Evolutionary conservation across 2,888 invertebrate genomes (phyloP), one percentile per base, ranked within the genome.

Genomic region (Drosophila ezoana): DNA sequence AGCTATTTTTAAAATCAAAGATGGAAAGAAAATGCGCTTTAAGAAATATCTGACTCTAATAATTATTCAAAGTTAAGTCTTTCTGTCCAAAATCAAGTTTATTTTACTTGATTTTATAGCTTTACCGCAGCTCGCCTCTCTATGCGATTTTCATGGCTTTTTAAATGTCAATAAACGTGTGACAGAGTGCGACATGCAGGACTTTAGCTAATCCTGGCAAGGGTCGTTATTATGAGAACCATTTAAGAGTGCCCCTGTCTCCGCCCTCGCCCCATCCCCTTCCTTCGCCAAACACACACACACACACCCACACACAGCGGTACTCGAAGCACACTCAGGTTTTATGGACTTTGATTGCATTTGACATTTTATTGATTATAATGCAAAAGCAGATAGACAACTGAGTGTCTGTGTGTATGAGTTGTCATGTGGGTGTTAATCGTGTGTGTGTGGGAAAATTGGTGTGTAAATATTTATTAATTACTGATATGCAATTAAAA

Each of bases 401-500:
- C n/a, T 47, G 48, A 33, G 6, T 6, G 43, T 9, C 11, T 4
- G 8, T 8, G 16, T 9, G 28, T 53, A 11, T 32, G 35, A 14
- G 9, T 54, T 35, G 5, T 18, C n/a, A 47, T 32, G 40, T 33
- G 45, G 18, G 58, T 44, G 63, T 20, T 16, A 16, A 4, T 6
- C 18, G 9, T 20, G 23, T 44, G n/a, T 13, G 23, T 43, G 61
- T 44, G 35, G 16, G 32, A 11, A 16, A 20, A 33, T 35, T 56
- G 56, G 45, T 56, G 53, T 58, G 78, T 76, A 73, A 83, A 78
- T 72, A 81, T 81, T 81, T 76, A 76, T 76, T 62, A 67, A 68
- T 66, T 66, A 53, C 72, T 72, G 77, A 71, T 70, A 76, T 73
- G 78, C 76, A 86, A 82, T 86, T 86, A 86, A 80, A 80, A 76